A percentile compares a stretch with the other conserved stretches of the same genome.
Evolutionary conservation across 2,797 vertebrate genomes (phyloP).

Genomic region (Pipistrellus pipistrellus): DNA sequence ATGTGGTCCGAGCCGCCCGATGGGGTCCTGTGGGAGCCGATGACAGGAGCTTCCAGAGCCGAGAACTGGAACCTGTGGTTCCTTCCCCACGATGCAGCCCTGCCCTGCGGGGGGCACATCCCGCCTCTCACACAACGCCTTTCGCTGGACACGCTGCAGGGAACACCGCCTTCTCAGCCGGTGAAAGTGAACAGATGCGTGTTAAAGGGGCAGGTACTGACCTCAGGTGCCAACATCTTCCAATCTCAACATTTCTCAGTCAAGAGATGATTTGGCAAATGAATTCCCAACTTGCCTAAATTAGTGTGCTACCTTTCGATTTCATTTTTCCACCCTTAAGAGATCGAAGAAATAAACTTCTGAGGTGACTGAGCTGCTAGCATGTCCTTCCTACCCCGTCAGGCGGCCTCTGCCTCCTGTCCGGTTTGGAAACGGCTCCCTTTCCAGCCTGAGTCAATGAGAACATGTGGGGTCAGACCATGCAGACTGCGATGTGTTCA

Average conservation of each 20-base stretch:
- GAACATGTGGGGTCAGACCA: too few relatives aligned
- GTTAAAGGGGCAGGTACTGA: not conserved
- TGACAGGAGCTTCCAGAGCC: not conserved
- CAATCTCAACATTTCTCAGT: not conserved
- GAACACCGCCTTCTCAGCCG: not conserved
- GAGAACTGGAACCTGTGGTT: not conserved
- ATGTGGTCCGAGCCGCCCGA: accelerated
- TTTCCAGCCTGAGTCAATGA: not conserved
- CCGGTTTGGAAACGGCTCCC: not conserved
- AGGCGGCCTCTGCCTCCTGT: accelerated
- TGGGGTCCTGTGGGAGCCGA: not conserved
- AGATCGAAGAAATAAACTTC: not conserved
- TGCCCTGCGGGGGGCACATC: not conserved
- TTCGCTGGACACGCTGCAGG: not conserved
- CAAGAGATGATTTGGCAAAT: not conserved
- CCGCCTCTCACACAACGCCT: not conserved
- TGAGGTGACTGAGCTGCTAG: accelerated
- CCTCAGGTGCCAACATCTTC: not conserved
- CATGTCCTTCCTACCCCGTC: not conserved
- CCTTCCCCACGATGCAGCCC: not conserved
- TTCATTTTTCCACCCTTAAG: not conserved
- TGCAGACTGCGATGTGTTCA: too few relatives aligned
- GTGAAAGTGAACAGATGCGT: not conserved
- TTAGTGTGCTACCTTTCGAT: not conserved
- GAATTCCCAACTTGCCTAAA: not conserved